Evolutionary conservation across 2,113 vertebrate genomes (phyloP).

Genomic region (Tupaia tana): DNA sequence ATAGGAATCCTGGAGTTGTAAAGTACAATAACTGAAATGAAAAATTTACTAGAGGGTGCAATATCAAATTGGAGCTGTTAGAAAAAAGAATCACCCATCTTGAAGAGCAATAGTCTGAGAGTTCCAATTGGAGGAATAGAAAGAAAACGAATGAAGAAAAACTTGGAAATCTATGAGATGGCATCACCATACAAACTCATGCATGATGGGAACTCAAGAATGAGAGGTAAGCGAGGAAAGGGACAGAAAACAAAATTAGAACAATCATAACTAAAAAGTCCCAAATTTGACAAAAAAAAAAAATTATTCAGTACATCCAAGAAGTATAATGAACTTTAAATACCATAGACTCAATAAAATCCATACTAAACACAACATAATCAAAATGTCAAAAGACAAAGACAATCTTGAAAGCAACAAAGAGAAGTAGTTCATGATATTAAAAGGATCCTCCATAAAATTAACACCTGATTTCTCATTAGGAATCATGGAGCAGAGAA

Average conservation of each 20-base stretch:
- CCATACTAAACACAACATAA: not conserved
- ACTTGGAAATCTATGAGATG: not conserved
- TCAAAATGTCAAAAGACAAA: not conserved
- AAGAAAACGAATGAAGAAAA: not conserved
- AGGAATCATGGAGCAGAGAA: not conserved
- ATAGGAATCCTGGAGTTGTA: not conserved
- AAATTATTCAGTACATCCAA: not conserved
- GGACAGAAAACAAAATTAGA: not conserved
- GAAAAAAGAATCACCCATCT: not conserved
- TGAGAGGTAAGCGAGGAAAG: not conserved
- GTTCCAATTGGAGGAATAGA: not conserved
- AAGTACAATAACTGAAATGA: not conserved
- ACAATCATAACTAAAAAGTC: not conserved
- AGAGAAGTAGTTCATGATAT: not conserved
- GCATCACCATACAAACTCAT: not conserved
- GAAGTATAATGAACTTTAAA: not conserved
- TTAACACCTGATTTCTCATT: not conserved
- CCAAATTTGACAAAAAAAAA: not conserved
- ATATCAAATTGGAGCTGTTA: not conserved
- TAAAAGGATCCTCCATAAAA: not conserved
- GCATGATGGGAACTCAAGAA: not conserved
- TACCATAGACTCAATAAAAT: not conserved
- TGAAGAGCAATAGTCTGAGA: not conserved
- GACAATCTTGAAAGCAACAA: not conserved
- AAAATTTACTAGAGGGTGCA: not conserved